These are phyloP conservation scores for Platynereis dumerilii DNA, from an alignment of 2,888 invertebrate species.

Conservation along the genomic window DNA sequence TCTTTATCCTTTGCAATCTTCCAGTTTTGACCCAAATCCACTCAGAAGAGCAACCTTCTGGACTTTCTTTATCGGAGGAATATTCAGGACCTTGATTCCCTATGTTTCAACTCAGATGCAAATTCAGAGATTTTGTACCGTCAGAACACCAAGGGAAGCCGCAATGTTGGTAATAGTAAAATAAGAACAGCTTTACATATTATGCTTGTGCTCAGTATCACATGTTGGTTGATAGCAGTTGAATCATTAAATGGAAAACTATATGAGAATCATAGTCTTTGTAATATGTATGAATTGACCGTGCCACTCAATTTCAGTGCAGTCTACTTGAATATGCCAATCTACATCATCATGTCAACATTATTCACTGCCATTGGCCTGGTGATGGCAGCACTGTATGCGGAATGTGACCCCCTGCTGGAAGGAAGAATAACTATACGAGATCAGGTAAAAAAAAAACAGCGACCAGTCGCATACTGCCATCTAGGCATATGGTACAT, in stretches of 20 bases:
- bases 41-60: conserved; percentile 86
- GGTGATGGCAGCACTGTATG: conserved; percentile 48
- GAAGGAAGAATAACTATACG: not conserved
- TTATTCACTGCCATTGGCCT: conserved; percentile 47
- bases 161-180: not conserved
- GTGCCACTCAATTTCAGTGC: conserved; percentile 36
- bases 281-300: not conserved
- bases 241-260: too few species aligned
- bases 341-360: conserved; percentile 44
- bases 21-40: conserved; percentile 74
- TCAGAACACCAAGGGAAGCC: conserved; percentile 23
- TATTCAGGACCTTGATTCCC: conserved; percentile 88
- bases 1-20: too few species aligned
- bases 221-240: not conserved
- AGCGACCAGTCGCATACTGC: too few species aligned
- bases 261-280: too few species aligned
- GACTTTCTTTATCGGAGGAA: conserved; percentile 83
- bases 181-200: too few species aligned
- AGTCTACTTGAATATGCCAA: conserved; percentile 43
- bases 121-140: conserved; percentile 74
- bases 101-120: conserved; percentile 92
- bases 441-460: conserved; percentile 6
- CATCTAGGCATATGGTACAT: too few species aligned
- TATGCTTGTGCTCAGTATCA: too few species aligned
- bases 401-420: conserved; percentile 46